Conservation (phyloP, 2,797 vertebrate genomes). For the Cyclura pinguis region DNA sequence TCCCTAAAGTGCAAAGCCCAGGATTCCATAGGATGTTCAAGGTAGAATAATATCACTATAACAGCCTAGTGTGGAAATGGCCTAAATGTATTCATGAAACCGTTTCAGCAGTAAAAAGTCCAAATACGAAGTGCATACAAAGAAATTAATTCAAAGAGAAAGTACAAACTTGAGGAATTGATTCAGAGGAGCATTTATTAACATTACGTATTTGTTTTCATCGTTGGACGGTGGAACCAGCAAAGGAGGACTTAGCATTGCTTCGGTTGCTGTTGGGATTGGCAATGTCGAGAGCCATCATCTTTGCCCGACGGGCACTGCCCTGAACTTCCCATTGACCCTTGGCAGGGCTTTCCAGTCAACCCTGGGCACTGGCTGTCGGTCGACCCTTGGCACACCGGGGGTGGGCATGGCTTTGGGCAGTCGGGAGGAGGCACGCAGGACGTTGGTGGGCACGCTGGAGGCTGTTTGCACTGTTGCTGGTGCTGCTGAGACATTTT, state of each 20-base stretch:
- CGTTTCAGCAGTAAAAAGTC: not conserved
- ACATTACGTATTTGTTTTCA: not conserved
- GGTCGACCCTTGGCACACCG: not conserved
- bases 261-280: not conserved
- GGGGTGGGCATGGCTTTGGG: not conserved
- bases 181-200: constrained; percentile 15
- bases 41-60: too few relatives aligned
- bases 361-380: not conserved
- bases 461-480: not conserved
- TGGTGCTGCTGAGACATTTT: constrained; percentile 13
- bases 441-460: not conserved
- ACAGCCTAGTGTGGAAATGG: too few relatives aligned
- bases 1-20: too few relatives aligned
- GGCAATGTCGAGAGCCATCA: rapidly evolving
- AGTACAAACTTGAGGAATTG: not conserved
- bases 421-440: not conserved
- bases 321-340: not conserved
- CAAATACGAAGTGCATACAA: not conserved
- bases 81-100: too few relatives aligned
- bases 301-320: not conserved
- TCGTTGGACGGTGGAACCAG: too few relatives aligned
- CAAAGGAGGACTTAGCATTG: not conserved
- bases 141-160: not conserved
- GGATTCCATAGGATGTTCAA: too few relatives aligned
- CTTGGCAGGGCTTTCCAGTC: not conserved